Evolutionary conservation across 2,797 vertebrate genomes (phyloP).

Genomic region (Clarias pachynema): DNA sequence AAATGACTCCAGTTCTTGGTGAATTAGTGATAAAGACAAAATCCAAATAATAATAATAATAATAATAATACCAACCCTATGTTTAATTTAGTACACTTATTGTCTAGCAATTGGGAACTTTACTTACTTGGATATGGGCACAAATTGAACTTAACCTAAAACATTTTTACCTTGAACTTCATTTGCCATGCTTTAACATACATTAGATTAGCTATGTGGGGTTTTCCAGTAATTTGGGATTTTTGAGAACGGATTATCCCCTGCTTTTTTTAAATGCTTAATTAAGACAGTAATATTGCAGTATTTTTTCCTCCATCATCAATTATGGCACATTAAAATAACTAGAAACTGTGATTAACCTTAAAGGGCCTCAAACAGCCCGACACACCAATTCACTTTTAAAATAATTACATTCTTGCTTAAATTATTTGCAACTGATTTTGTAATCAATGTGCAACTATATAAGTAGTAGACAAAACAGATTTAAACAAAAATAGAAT

Average conservation of each 20-base stretch:
- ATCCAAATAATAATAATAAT: not conserved
- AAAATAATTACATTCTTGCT: slow-evolving; percentile 80
- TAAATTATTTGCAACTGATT: slow-evolving; percentile 62
- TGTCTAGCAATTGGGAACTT: slow-evolving; percentile 15
- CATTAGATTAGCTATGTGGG: slow-evolving; percentile 20
- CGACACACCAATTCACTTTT: slow-evolving; percentile 70
- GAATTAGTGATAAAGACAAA: slow-evolving; percentile 13
- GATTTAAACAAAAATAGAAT: slow-evolving; percentile 39
- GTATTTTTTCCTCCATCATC: slow-evolving; percentile 22
- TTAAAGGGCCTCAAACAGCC: slow-evolving; percentile 50
- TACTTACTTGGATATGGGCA: slow-evolving; percentile 11
- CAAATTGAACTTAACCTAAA: slow-evolving; percentile 25
- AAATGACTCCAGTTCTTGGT: not conserved
- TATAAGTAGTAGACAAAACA: slow-evolving; percentile 33
- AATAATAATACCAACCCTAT: slow-evolving; percentile 20
- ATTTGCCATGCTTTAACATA: slow-evolving; percentile 4
- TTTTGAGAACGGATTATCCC: not conserved
- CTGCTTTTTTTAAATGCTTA: slow-evolving; percentile 32
- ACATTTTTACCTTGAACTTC: slow-evolving; percentile 20
- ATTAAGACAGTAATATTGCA: slow-evolving; percentile 45
- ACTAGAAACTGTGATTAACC: slow-evolving; percentile 62
- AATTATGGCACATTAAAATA: slow-evolving; percentile 51
- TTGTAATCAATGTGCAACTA: slow-evolving; percentile 37
- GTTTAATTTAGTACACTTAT: slow-evolving; percentile 33
- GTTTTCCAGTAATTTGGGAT: not conserved